A percentile compares a stretch with the other conserved stretches of the same genome.
Evolutionary conservation across 2,797 vertebrate genomes (phyloP).

Genomic region (Clarias fuscus): DNA sequence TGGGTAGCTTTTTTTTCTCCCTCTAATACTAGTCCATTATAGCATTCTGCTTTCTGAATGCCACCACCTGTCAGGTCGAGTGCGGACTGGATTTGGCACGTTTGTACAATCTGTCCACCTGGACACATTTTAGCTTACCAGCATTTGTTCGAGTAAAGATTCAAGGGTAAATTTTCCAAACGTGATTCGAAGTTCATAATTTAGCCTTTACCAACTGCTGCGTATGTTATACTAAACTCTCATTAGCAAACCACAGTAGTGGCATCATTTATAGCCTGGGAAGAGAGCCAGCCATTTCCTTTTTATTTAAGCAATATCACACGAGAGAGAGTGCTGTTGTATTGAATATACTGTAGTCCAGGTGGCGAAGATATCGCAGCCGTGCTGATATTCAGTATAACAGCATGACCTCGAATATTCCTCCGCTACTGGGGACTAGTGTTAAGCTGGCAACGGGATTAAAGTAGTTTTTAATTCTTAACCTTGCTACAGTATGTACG

Average conservation of each 20-base stretch:
- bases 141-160: constrained; percentile 2
- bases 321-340: too few relatives aligned
- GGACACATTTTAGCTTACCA: constrained; percentile 26
- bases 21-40: constrained; percentile 28
- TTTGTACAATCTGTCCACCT: constrained; percentile 38
- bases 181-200: background rate
- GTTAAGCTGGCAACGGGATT: too few relatives aligned
- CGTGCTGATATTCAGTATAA: too few relatives aligned
- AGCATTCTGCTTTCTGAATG: constrained; percentile 31
- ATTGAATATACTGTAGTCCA: too few relatives aligned
- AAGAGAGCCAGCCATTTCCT: constrained; percentile 9
- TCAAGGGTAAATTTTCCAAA: constrained; percentile 19
- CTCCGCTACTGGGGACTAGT: too few relatives aligned
- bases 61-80: constrained; percentile 42
- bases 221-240: constrained; percentile 26
- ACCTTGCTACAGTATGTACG: too few relatives aligned
- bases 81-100: background rate
- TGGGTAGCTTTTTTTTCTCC: background rate
- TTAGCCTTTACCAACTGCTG: constrained; percentile 1
- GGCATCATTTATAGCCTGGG: constrained; percentile 30
- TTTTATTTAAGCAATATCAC: constrained; percentile 9
- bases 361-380: too few relatives aligned
- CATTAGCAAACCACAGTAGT: constrained; percentile 33
- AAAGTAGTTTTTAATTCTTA: too few relatives aligned
- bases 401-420: too few relatives aligned